Percentiles rank a stretch among this genome's conserved stretches.
phyloP scores from a whole-genome alignment of 2,888 invertebrate genomes.

The Panopea generosa region DNA sequence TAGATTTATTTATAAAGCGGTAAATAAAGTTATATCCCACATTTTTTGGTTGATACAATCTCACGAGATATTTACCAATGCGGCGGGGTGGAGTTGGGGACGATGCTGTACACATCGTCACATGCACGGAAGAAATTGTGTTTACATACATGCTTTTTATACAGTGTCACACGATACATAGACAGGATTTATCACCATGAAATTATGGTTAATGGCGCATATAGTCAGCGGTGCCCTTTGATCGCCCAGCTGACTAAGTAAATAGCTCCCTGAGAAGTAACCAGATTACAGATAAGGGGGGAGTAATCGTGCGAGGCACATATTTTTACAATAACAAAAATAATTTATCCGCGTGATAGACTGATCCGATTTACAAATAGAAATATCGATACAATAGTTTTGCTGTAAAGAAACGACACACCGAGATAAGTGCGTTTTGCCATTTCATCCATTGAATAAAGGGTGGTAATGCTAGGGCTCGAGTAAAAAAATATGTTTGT shows the following conservation, averaged over 20 bases:
- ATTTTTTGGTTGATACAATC: no score
- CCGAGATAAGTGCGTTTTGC: no score
- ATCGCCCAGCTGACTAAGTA: slow-evolving; percentile 31
- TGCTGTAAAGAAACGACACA: background rate
- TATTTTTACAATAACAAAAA: slow-evolving; percentile 33
- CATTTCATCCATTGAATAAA: no score
- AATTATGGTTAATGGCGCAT: slow-evolving; percentile 53
- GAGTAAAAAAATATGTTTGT: no score
- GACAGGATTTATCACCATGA: slow-evolving; percentile 26
- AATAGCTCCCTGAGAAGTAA: slow-evolving; percentile 17
- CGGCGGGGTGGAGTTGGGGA: no score
- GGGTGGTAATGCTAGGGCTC: no score
- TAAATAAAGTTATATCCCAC: no score
- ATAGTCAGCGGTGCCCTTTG: slow-evolving; percentile 33
- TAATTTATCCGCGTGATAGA: slow-evolving; percentile 37
- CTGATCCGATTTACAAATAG: slow-evolving; percentile 14
- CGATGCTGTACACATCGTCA: no score
- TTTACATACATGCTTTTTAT: no score
- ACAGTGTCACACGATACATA: background rate
- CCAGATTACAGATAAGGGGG: slow-evolving; percentile 15
- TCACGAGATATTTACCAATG: no score
- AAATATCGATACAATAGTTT: background rate
- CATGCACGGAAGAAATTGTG: no score
- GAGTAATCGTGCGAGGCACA: slow-evolving; percentile 21
- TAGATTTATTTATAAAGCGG: no score